Base-by-base conservation (phyloP, 2,888 invertebrate species). In the Psylliodes chrysocephalus region DNA sequence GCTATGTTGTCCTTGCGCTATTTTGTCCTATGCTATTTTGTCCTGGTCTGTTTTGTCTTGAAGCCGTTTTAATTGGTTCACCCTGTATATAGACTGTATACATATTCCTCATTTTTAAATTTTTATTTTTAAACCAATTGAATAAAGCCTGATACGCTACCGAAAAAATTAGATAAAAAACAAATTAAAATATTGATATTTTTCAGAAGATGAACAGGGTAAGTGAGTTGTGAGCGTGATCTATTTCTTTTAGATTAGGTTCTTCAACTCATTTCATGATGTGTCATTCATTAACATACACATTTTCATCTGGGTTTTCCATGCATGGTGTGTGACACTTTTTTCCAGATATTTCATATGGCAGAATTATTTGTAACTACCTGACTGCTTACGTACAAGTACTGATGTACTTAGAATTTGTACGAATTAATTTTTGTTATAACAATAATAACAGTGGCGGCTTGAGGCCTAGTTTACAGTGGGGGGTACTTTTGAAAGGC, bases 181-280 rank as follows among this genome's bases (percentile, higher is more conserved):
- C 10, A 47, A 60, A 63, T 68, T 67, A 68, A 71, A 71, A 49
- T 64, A 65, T 68, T 53, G 51, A 68, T 79, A 71, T 79, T 73
- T 82, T 82, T 79, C 83, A 83, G 83, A 83, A 78, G 81, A 81
- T 78, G 82, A 82, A 61, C 77, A 81, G 79, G 83, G 83, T 83
- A 82, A 82, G 82, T 82, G 73, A 74, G 75, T 76, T 75, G 75
- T 77, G 75, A 67, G 75, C 71, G 77, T 76, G 75, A 73, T 76
- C 73, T 75, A 68, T 74, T 72, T 71, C 71, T 63, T 61, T 71
- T 72, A 69, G 71, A 73, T 72, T 67, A 73, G 71, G 69, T 73
- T 72, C 71, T 73, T 73, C 73, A 73, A 73, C 72, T 75, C 74
- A 76, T 73, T 65, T 52, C 49, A 61, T 61, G 35, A 63, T 22